Evolutionary conservation across 2,888 invertebrate genomes (phyloP), one percentile per base, ranked within the genome.

Genomic region (Drosophila monieri): DNA sequence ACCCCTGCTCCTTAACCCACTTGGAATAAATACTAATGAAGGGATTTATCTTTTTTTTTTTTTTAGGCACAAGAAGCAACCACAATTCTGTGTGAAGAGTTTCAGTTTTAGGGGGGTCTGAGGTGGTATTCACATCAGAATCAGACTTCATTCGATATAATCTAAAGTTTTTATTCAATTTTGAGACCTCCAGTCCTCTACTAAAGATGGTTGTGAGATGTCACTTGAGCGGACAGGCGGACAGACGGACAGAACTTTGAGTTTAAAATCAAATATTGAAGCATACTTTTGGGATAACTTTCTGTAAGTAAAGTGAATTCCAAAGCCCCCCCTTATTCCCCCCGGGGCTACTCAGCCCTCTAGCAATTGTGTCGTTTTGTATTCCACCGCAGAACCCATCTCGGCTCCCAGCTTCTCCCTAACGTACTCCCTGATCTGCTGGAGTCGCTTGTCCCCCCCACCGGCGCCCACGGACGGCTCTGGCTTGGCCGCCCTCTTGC

Each of bases 391-490:
- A 0, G 83, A 77, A 8, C 89, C 84, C 71, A 76, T 84, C 49
- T 90, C 83, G 30, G 90, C 89, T n/a, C 88, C 89, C 6, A 90
- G 74, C 43, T 89, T 89, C n/a, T 88, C 88, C 3, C 78, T 58
- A n/a, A 89, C 89, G 56, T 74, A 88, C 14, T 80, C 80, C 15
- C 76, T 77, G 46, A 85, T 89, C 53, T 86, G 77, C 30, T 79
- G 79, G 37, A 88, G 69, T 14, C 78, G 77, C n/a, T 77, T 69
- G 27, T 83, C 88, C 0, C 62, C 9, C 32, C 14, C 18, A 10
- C 71, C 48, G 6, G 46, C 8, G 12, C 49, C 49, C 0, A 51
- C 25, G 18, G 41, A 0, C 8, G 62, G 54, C n/a, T 53, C 67
- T 5, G 73, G n/a, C 15, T 77, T 81, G 21, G 72, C 68, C 3